A percentile compares a stretch with the other conserved stretches of the same genome.
Conservation (phyloP, 2,113 vertebrate species). For the Fukomys damarensis region DNA sequence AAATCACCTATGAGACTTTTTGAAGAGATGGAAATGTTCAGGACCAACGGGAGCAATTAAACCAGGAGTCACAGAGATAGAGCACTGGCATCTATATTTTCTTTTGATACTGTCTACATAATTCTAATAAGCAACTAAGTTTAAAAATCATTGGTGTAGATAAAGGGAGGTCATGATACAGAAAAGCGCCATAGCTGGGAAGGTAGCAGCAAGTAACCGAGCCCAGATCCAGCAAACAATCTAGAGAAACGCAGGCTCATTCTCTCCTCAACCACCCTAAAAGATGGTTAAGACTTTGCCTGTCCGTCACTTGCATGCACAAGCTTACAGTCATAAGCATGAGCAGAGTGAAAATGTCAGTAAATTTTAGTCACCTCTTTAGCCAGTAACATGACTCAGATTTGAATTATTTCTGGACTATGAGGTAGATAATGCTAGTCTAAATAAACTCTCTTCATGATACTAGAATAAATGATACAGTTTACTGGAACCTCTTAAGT, state of each 20-base stretch:
- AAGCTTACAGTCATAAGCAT: neutral
- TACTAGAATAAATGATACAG: neutral
- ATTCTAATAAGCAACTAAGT: neutral
- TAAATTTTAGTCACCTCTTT: neutral
- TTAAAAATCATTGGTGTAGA: neutral
- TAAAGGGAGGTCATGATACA: neutral
- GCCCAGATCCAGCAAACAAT: neutral
- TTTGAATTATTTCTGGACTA: neutral
- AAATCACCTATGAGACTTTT: neutral
- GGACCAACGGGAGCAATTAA: neutral
- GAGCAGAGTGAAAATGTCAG: neutral
- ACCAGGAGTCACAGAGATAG: neutral
- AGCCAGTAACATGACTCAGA: neutral
- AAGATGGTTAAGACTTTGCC: neutral
- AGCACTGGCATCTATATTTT: neutral
- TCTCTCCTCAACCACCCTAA: neutral
- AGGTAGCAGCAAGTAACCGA: neutral
- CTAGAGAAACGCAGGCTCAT: neutral
- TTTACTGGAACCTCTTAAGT: neutral
- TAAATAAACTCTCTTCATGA: conserved; percentile 14
- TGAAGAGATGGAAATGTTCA: neutral
- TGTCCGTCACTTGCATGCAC: neutral
- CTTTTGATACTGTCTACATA: neutral
- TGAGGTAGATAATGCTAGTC: neutral
- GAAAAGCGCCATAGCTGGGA: neutral